These are phyloP conservation scores for Papilio glaucus DNA, from an alignment of 1,140 invertebrate genomes.

Conservation along the genomic window DNA sequence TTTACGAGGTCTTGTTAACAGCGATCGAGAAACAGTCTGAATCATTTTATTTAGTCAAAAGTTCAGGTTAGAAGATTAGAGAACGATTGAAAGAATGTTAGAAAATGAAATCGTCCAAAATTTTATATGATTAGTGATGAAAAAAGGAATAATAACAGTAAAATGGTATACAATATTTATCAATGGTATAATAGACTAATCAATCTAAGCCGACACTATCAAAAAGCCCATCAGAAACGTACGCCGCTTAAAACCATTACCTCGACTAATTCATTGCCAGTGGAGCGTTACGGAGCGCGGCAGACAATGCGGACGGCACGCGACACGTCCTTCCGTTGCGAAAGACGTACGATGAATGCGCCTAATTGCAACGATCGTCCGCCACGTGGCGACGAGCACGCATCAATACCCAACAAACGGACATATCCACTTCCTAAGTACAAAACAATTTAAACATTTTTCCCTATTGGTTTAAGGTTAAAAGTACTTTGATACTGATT, in stretches of 20 bases:
- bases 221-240: slow-evolving; percentile 31
- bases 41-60: too few relatives aligned
- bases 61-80: too few relatives aligned
- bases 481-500: background rate
- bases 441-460: slow-evolving; percentile 40
- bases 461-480: background rate
- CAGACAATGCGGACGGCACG: slow-evolving; percentile 51
- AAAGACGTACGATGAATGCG: slow-evolving; percentile 64
- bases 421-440: slow-evolving; percentile 22
- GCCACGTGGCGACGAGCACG: slow-evolving; percentile 67
- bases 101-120: too few relatives aligned
- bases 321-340: slow-evolving; percentile 63
- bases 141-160: background rate
- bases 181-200: background rate
- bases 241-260: slow-evolving; percentile 62
- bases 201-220: background rate
- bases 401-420: slow-evolving; percentile 44
- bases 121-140: too few relatives aligned
- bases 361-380: slow-evolving; percentile 67
- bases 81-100: too few relatives aligned
- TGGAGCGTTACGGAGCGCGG: slow-evolving; percentile 48
- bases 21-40: too few relatives aligned
- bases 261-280: slow-evolving; percentile 66
- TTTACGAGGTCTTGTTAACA: too few relatives aligned
- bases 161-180: slow-evolving; percentile 12